Percentiles rank a stretch among this genome's conserved stretches.
phyloP scores from a whole-genome alignment of 2,113 vertebrate species.

The Rhynchomys soricoides region DNA sequence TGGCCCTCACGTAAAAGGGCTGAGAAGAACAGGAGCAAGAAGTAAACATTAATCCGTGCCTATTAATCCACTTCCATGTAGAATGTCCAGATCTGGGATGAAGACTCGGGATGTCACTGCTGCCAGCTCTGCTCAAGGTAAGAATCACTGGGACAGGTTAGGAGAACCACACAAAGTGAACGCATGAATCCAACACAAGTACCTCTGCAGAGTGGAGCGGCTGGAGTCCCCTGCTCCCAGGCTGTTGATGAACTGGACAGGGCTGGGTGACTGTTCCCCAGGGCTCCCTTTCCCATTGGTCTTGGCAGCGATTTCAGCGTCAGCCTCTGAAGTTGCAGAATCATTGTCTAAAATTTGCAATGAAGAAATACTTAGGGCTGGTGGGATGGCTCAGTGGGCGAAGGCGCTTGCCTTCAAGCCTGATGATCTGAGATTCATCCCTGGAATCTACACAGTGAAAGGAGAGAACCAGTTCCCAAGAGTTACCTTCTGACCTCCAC shows the following conservation, averaged over 20 bases:
- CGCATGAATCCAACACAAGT: background rate
- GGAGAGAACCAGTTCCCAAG: background rate
- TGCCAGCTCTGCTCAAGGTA: background rate
- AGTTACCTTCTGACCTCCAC: background rate
- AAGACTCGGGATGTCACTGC: background rate
- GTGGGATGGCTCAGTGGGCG: background rate
- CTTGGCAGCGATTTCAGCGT: conserved; percentile 78
- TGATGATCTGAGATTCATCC: background rate
- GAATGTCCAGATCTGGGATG: conserved; percentile 11
- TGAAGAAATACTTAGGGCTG: background rate
- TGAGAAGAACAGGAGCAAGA: background rate
- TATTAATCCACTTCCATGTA: background rate
- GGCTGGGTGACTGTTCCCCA: conserved; percentile 62
- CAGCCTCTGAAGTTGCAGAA: conserved; percentile 81
- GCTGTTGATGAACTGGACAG: conserved; percentile 79
- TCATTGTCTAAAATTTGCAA: conserved; percentile 82
- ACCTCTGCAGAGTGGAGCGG: conserved; percentile 94
- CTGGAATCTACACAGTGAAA: too few relatives aligned
- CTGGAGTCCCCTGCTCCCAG: conserved; percentile 71
- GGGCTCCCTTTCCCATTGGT: conserved; percentile 84
- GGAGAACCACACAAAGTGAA: background rate
- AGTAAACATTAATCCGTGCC: background rate
- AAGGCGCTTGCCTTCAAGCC: background rate
- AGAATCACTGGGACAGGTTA: background rate
- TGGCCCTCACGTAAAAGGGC: background rate